Conservation (phyloP, 2,113 vertebrate species). For the Nansenia antarctica region DNA sequence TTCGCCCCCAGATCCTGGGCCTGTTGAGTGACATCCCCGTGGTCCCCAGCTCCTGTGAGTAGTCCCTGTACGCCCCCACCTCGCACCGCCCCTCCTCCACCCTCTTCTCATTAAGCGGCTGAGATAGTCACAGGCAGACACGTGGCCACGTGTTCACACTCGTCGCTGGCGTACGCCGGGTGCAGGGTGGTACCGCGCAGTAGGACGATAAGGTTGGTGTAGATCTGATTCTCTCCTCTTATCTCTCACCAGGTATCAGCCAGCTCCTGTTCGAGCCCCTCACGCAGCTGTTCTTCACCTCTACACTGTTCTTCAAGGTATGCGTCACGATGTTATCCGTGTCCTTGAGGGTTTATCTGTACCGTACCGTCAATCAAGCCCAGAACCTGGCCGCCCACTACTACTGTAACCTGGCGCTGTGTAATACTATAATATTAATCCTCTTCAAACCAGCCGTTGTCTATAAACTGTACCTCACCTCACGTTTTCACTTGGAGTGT, state of each 20-base stretch:
- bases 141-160: neutral
- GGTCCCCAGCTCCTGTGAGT: constrained; percentile 81
- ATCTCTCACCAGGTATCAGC: constrained; percentile 77
- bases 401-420: no score
- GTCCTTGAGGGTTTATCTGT: no score
- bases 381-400: no score
- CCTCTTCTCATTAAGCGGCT: constrained; percentile 4
- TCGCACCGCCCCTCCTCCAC: neutral
- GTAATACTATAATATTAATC: no score
- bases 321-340: no score
- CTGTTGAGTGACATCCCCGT: constrained; percentile 86
- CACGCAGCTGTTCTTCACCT: constrained; percentile 88
- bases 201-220: constrained; percentile 8
- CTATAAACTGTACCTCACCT: no score
- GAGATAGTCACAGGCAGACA: neutral
- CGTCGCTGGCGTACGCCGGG: neutral
- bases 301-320: constrained; percentile 93
- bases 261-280: constrained; percentile 81
- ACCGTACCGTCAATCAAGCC: no score
- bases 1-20: constrained; percentile 80
- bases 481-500: no score
- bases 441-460: no score
- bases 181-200: neutral
- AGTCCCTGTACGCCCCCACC: neutral
- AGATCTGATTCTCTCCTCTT: constrained; percentile 1